Evolutionary conservation across 2,113 vertebrate genomes (phyloP).

Genomic region (Cavia aperea): DNA sequence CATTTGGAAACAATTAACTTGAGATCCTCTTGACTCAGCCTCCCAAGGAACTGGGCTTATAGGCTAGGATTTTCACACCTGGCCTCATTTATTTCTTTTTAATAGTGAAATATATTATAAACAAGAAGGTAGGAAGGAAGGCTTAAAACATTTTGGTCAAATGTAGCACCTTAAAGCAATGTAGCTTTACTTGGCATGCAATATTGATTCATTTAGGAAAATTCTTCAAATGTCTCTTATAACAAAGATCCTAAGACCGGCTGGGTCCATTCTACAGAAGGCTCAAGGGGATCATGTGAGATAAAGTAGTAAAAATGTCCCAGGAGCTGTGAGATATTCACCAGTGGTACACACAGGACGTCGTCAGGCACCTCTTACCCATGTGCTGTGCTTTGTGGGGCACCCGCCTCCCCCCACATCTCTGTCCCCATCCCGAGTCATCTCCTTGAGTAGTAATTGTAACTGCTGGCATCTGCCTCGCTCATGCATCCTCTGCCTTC

Average conservation of each 20-base stretch:
- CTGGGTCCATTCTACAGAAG: not conserved
- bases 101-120: not conserved
- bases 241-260: not conserved
- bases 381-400: not conserved
- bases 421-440: not conserved
- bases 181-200: fast-evolving
- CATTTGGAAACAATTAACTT: not conserved
- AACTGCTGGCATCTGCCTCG: not conserved
- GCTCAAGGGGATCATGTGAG: not conserved
- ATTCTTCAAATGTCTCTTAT: not conserved
- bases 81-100: not conserved
- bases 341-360: not conserved
- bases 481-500: no score
- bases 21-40: not conserved
- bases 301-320: not conserved
- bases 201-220: not conserved
- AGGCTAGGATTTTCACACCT: not conserved
- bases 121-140: fast-evolving
- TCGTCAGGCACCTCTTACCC: not conserved
- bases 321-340: no score
- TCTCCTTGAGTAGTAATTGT: not conserved
- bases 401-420: not conserved
- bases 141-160: not conserved
- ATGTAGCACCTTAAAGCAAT: fast-evolving
- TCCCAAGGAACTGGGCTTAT: not conserved